These are phyloP conservation scores for Archaeoteleia sp. DNA, from an alignment of 2,888 invertebrate genomes.

Conservation along the genomic window DNA sequence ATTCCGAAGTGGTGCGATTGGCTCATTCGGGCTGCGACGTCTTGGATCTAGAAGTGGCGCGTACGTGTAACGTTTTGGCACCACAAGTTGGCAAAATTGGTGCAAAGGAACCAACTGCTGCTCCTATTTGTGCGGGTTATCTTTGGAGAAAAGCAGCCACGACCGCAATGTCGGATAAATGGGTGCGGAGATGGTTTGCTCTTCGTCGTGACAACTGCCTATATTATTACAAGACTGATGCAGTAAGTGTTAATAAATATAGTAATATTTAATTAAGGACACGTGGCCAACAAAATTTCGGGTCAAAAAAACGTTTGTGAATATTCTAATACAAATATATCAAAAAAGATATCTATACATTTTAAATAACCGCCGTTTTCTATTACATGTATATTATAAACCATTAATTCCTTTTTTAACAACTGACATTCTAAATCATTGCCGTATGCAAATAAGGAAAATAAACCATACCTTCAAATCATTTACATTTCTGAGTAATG, in stretches of 20 bases:
- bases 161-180: slow-evolving; percentile 78
- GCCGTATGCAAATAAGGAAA: too few species aligned
- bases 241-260: slow-evolving; percentile 83
- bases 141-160: slow-evolving; percentile 82
- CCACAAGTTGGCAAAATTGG: slow-evolving; percentile 81
- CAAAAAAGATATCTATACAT: too few species aligned
- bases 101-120: slow-evolving; percentile 75
- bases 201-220: slow-evolving; percentile 94
- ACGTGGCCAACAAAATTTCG: too few species aligned
- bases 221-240: slow-evolving; percentile 95
- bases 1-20: slow-evolving; percentile 94
- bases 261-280: too few species aligned
- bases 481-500: too few species aligned
- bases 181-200: slow-evolving; percentile 94
- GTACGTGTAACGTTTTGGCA: slow-evolving; percentile 88
- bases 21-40: slow-evolving; percentile 92
- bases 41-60: slow-evolving; percentile 90
- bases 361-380: too few species aligned
- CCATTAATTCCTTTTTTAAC: too few species aligned
- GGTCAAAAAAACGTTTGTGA: too few species aligned
- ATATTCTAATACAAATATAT: too few species aligned
- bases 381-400: too few species aligned
- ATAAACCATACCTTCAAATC: too few species aligned
- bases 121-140: slow-evolving; percentile 82
- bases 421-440: too few species aligned